Base-by-base conservation (phyloP, 1,140 invertebrate species). In the Mercenaria mercenaria region DNA sequence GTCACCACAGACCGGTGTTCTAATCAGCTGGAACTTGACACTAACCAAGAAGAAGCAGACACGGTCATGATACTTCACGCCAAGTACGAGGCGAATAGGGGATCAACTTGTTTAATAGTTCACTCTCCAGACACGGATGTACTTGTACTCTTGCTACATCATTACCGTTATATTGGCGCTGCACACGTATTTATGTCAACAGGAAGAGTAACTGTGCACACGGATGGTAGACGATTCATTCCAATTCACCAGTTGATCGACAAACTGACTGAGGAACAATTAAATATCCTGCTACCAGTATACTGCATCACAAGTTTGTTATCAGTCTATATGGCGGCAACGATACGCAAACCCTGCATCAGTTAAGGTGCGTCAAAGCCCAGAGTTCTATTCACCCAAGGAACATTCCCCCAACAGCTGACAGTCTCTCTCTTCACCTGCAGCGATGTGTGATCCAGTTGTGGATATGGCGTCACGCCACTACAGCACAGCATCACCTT, bases 231-330 rank as follows among this genome's bases (percentile, higher is more conserved):
- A 79, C 39, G 76, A 50, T 79, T 26, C 32, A 79, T 79, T 79
- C 76, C 76, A 50, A 29, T 79, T 18, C 76, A 79, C 47, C 6
- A 50, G n/a, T n/a, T 79, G 20, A 10, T 52, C 29, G n/a, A 47
- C 32, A 32, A 26, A 8, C 47, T 79, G 41, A 79, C 76, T 32
- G 32, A 26, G 52, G 76, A 79, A 47, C 76, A 79, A 50, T 11
- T 26, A 32, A 79, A 79, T 20, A 79, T 79, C 29, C 47, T 79
- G 32, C 41, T 79, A 41, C 13, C 76, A n/a, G 76, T 79, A 23
- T 79, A 79, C 47, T 79, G 76, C 32, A 79, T 79, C 23, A 79
- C 76, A 50, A 43, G 76, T n/a, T n/a, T n/a, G n/a, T n/a, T n/a
- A n/a, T n/a, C n/a, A n/a, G n/a, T n/a, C n/a, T n/a, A n/a, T n/a